Evolutionary conservation across 2,113 vertebrate genomes (phyloP).

Genomic region (Muntiacus reevesi): DNA sequence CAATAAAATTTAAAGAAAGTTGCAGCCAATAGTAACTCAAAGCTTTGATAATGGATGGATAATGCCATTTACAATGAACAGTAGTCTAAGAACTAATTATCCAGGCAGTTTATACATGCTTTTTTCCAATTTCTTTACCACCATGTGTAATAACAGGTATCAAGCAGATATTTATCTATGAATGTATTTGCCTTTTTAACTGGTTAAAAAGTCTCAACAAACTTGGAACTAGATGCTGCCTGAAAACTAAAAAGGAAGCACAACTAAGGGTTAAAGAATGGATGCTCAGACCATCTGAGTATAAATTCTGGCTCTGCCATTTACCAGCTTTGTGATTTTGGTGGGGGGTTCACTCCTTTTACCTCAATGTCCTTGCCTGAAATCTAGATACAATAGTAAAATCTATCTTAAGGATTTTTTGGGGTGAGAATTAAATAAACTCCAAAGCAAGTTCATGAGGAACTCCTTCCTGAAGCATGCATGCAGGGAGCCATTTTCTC

Average conservation of each 20-base stretch:
- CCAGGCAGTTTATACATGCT: neutral
- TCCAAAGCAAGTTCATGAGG: neutral
- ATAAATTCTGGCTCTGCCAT: neutral
- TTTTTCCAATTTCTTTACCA: neutral
- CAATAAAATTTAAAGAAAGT: neutral
- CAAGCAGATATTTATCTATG: neutral
- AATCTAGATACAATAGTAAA: neutral
- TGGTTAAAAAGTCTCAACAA: neutral
- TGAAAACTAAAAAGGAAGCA: neutral
- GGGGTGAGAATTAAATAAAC: neutral
- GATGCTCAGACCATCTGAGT: fast-evolving
- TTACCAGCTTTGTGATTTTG: neutral
- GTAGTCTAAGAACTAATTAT: neutral
- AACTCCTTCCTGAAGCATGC: neutral
- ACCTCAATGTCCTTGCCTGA: neutral
- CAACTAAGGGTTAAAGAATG: neutral
- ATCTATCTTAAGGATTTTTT: neutral
- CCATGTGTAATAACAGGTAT: neutral
- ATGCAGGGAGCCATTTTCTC: neutral
- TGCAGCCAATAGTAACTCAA: constrained; percentile 31
- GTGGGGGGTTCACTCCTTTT: neutral
- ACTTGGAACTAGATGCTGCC: neutral
- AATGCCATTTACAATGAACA: neutral
- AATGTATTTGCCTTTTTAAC: neutral
- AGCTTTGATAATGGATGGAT: neutral